These are phyloP conservation scores for Lycaon pictus DNA, from an alignment of 2,113 vertebrate genomes.

Conservation along the genomic window DNA sequence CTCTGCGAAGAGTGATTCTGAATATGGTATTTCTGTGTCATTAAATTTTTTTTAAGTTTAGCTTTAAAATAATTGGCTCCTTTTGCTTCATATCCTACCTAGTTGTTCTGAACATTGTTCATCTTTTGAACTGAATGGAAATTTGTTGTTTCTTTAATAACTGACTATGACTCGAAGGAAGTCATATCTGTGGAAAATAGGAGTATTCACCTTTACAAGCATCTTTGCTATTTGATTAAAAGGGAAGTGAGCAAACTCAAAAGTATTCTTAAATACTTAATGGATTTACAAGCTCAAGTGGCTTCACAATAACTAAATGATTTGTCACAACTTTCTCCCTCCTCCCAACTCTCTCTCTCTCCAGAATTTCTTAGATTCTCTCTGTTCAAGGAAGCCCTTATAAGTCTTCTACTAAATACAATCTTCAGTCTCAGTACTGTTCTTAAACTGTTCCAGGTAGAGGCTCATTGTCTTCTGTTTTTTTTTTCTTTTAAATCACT, in stretches of 20 bases:
- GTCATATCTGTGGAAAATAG: neutral
- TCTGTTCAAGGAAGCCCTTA: neutral
- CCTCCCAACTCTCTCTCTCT: neutral
- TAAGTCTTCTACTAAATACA: neutral
- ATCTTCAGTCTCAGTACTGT: neutral
- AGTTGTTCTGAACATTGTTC: neutral
- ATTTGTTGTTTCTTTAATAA: constrained; percentile 36
- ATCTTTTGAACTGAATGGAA: constrained; percentile 31
- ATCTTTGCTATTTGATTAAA: constrained; percentile 23
- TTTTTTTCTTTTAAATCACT: neutral
- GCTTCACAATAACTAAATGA: neutral
- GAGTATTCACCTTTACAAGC: neutral
- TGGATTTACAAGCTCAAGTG: constrained; percentile 7
- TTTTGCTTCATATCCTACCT: neutral
- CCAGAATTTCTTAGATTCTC: neutral
- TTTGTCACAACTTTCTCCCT: neutral
- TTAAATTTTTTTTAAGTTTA: neutral
- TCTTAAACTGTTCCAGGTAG: constrained; percentile 1
- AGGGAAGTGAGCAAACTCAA: neutral
- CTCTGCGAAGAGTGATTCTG: neutral
- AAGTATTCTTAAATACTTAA: neutral
- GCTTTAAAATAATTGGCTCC: neutral
- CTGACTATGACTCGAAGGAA: neutral
- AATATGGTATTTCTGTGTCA: neutral
- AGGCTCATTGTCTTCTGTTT: neutral